phyloP scores from a whole-genome alignment of 2,797 vertebrate genomes.

The Valencia hispanica region DNA sequence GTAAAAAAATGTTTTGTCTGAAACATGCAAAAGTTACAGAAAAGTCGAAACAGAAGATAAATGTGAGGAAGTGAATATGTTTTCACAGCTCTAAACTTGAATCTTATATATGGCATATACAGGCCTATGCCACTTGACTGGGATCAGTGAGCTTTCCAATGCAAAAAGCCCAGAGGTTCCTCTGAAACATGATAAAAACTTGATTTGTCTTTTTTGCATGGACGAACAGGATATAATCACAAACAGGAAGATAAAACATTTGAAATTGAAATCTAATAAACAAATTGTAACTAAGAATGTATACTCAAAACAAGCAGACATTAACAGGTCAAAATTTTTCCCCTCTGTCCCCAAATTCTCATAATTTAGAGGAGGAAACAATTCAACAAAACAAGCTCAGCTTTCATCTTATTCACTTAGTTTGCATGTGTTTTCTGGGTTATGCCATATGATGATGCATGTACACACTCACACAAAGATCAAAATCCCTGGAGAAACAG shows the following conservation, averaged over 20 bases:
- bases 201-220: not conserved
- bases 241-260: not conserved
- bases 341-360: not conserved
- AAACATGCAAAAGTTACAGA: not conserved
- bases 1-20: not conserved
- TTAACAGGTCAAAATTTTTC: not conserved
- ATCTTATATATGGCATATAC: not conserved
- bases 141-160: not conserved
- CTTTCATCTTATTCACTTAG: not conserved
- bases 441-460: not conserved
- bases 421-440: not conserved
- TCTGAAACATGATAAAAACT: not conserved
- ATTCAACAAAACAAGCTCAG: not conserved
- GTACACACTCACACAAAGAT: slow-evolving; percentile 8
- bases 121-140: not conserved
- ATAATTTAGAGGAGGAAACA: not conserved
- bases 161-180: not conserved
- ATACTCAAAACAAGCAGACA: not conserved
- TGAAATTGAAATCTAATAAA: not conserved
- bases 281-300: not conserved
- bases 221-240: not conserved
- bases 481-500: slow-evolving; percentile 17
- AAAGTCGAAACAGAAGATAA: not conserved
- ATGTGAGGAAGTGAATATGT: not conserved
- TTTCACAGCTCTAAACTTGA: not conserved